Evolutionary conservation across 2,113 vertebrate genomes (phyloP), one percentile per base, ranked within the genome.

Genomic region (Girardinichthys multiradiatus): DNA sequence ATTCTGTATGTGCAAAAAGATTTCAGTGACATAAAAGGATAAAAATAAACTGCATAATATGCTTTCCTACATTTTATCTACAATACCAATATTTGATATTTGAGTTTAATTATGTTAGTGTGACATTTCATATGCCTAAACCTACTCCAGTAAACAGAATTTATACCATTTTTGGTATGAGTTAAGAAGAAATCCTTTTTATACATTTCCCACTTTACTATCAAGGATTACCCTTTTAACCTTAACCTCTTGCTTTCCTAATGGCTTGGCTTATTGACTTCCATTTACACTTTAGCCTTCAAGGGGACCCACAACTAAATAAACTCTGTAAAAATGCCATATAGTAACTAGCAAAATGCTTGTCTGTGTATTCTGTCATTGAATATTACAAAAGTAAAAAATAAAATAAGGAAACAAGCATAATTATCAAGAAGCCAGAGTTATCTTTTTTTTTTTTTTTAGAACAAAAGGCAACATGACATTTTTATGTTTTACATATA

Each of bases 251-350:
- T 80, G 78, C 89, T 93, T 92, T 80, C 74, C 85, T 90, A 86
- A 89, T 92, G 89, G 84, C 86, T 92, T 88, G 77, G 80, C 70
- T n/a, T 91, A 93, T 92, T 79, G 92, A 93, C 91, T 85, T n/a
- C 79, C 70, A 83, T 86, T 77, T 69, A 74, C 37, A 83, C 64
- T 74, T 84, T 79, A 75, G 76, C 77, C 82, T 83, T 89, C 89
- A 92, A 94, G 91, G 91, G 90, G 90, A 94, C 91, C 87, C 84
- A 90, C 90, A 90, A 90, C 90, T 91, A 91, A n/a, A 93, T 90
- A 91, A 91, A 93, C 83, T 85, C 63, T 77, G 14, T 57, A 30
- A 64, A 81, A 84, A 81, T 79, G 66, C 63, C 71, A 77, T 64
- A 30, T 60, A 10, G 33, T 35, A 85, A 67, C 59, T 59, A 17